phyloP scores from a whole-genome alignment of 2,797 vertebrate genomes.

The Chelidonichthys spinosus region DNA sequence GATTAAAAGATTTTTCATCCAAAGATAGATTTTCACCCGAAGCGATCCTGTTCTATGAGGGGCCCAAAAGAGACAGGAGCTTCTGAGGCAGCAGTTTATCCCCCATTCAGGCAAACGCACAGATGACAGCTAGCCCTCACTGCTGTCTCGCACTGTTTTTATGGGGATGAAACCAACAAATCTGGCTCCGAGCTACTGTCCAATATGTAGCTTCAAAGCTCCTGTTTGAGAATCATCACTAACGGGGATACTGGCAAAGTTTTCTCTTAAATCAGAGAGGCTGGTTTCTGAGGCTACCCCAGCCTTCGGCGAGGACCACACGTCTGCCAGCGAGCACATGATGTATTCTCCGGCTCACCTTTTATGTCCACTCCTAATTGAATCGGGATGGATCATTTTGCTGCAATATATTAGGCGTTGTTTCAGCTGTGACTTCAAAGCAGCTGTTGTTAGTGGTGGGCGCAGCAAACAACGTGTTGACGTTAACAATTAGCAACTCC shows the following conservation, averaged over 20 bases:
- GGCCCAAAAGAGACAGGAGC: constrained; percentile 76
- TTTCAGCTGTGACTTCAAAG: constrained; percentile 42
- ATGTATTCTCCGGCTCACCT: constrained; percentile 41
- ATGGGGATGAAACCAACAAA: constrained; percentile 57
- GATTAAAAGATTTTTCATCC: constrained; percentile 78
- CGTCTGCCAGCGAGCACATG: constrained; percentile 24
- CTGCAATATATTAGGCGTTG: constrained; percentile 29
- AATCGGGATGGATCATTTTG: constrained; percentile 37
- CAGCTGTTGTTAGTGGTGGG: constrained; percentile 23
- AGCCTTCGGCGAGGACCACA: constrained; percentile 29
- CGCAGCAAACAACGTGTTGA: constrained; percentile 31
- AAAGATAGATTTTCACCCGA: constrained; percentile 73
- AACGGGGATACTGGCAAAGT: constrained; percentile 23
- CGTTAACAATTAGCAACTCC: constrained; percentile 35
- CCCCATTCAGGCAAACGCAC: constrained; percentile 46
- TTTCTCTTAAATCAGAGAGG: constrained; percentile 51
- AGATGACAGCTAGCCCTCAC: constrained; percentile 68
- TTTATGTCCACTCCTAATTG: constrained; percentile 58
- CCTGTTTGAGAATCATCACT: constrained; percentile 49
- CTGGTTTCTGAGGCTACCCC: constrained; percentile 38
- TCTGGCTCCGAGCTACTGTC: constrained; percentile 75
- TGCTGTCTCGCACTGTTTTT: constrained; percentile 56
- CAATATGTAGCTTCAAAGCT: constrained; percentile 65
- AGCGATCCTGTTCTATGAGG: constrained; percentile 66
- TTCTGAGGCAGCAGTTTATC: constrained; percentile 82